Evolutionary conservation across 2,797 vertebrate species (phyloP), one percentile per base, ranked within the genome.

Genomic region (Helarctos malayanus): DNA sequence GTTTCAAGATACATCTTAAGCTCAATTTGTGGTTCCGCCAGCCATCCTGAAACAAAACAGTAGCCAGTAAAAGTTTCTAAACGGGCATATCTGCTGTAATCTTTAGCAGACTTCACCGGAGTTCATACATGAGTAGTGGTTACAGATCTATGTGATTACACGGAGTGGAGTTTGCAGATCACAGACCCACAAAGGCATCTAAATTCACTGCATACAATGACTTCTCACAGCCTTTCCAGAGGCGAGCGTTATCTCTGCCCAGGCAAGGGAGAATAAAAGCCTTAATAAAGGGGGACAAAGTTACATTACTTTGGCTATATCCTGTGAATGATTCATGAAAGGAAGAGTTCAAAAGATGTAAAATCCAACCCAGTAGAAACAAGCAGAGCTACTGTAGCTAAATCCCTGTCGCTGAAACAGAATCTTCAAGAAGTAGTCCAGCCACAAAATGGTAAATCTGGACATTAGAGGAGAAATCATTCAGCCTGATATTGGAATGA

Each of bases 1-100:
- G 97, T 97, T 97, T 97, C 94, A 97, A 91, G 95, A 98, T 97
- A 97, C 89, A 96, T 92, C 97, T 97, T 95, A 92, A 95, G 95
- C 96, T 97, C 95, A 96, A 95, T 97, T 97, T 97, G 97, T 96
- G 94, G 93, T 97, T 78, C 91, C 4, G 45, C 94, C 97, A 97
- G 95, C 95, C 94, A 93, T 97, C 65, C 94, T 90, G 96, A 98
- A 97, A 97, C 95, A 97, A 97, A 97, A 97, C 97, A 96, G 89
- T 98, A 97, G 97, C 94, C 97, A 93, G 95, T 91, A 97, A 93
- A 93, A 96, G 63, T 95, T 97, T 97, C 95, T 96, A 95, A 98
- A 85, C 0, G 65, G 83, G 95, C 89, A 90, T 92, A 97, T 97
- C 91, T 95, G 79, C 89, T 95, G 86, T 97, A 96, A 98, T 97